Evolutionary conservation across 2,888 invertebrate species (phyloP).

Genomic region (Sphecodes monilicornis): DNA sequence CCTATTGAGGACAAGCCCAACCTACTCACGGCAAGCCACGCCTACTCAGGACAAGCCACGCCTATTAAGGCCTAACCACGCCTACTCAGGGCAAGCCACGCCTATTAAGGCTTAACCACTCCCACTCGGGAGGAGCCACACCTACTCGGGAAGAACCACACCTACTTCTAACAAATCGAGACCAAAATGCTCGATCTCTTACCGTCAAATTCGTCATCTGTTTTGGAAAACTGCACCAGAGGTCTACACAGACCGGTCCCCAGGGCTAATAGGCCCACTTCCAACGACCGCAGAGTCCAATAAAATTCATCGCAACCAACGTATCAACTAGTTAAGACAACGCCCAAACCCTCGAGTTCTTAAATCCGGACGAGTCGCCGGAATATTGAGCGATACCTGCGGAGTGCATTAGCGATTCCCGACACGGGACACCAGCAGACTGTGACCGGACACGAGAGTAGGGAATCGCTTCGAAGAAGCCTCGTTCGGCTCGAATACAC

Average conservation of each 20-base stretch:
- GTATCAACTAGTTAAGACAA: neutral
- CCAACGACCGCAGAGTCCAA: neutral
- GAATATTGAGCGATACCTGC: neutral
- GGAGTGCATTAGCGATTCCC: neutral
- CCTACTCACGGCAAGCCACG: neutral
- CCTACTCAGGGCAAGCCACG: too few species aligned
- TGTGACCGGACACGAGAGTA: neutral
- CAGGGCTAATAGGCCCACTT: neutral
- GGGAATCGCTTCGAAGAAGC: slow-evolving; percentile 4
- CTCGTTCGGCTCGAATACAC: neutral
- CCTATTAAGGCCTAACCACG: too few species aligned
- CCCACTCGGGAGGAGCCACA: too few species aligned
- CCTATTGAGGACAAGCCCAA: too few species aligned
- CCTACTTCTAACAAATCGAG: too few species aligned
- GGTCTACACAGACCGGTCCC: too few species aligned
- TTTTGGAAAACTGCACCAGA: neutral
- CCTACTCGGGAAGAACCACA: too few species aligned
- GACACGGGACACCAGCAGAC: neutral
- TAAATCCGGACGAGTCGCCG: neutral
- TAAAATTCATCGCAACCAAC: neutral
- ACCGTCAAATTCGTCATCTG: neutral
- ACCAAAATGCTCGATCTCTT: too few species aligned
- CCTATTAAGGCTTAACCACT: too few species aligned
- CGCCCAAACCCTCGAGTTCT: neutral
- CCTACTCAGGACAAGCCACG: neutral